Evolutionary conservation across 2,888 invertebrate species (phyloP).

Genomic region (Macaria liturata): DNA sequence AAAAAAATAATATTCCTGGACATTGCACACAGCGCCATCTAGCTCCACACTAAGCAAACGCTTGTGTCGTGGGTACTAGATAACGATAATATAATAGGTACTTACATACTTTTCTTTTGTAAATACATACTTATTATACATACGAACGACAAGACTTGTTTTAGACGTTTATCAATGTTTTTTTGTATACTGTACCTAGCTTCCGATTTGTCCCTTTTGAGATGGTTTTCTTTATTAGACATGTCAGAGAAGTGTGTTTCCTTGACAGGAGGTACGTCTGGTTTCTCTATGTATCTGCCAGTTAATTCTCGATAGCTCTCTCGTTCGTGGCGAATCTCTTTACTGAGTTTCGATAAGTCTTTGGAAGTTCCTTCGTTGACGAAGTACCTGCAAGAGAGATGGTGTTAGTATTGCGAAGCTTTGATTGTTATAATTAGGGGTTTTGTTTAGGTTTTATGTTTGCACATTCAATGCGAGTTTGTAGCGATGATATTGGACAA

Average conservation of each 20-base stretch:
- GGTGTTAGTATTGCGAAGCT: conserved; percentile 8
- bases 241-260: conserved; percentile 68
- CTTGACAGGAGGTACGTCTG: conserved; percentile 61
- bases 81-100: no score
- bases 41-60: no score
- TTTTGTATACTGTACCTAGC: conserved; percentile 11
- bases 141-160: no score
- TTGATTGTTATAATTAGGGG: neutral
- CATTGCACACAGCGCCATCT: no score
- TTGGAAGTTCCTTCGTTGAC: conserved; percentile 73
- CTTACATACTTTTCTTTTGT: no score
- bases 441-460: no score
- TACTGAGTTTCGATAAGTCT: conserved; percentile 73
- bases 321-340: conserved; percentile 75
- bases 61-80: no score
- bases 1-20: no score
- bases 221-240: conserved; percentile 51
- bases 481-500: no score
- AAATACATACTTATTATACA: no score
- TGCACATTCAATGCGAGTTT: neutral
- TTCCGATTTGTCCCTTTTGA: conserved; percentile 52
- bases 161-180: no score
- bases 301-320: conserved; percentile 76
- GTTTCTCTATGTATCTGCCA: conserved; percentile 73
- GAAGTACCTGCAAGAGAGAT: conserved; percentile 58